A percentile compares a stretch with the other conserved stretches of the same genome.
Evolutionary conservation across 1,140 invertebrate species (phyloP).

Genomic region (Pemphigus obesinymphae): DNA sequence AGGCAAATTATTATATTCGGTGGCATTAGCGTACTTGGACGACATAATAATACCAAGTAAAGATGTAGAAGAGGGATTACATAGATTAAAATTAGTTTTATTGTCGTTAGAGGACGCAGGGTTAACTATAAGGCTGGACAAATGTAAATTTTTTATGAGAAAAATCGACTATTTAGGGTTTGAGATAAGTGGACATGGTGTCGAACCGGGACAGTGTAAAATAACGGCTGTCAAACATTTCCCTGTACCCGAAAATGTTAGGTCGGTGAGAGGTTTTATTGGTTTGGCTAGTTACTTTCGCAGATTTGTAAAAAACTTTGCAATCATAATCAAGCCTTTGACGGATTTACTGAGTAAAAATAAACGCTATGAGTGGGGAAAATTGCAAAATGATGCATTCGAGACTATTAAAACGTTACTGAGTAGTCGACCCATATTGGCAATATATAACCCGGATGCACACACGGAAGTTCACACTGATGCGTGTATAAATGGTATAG

Average conservation of each 20-base stretch:
- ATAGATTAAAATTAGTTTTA: constrained; percentile 45
- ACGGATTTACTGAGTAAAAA: background rate
- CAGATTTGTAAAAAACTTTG: constrained; percentile 47
- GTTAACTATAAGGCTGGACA: constrained; percentile 45
- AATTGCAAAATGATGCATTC: background rate
- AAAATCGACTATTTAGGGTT: constrained; percentile 49
- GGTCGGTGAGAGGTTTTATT: constrained; percentile 50
- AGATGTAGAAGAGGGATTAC: constrained; percentile 36
- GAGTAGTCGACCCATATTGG: background rate
- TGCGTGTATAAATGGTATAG: background rate
- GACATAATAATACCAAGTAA: constrained; percentile 15
- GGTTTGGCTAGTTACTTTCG: constrained; percentile 50
- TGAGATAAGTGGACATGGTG: constrained; percentile 47
- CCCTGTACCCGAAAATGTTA: constrained; percentile 49
- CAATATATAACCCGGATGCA: too few species aligned
- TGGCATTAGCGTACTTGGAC: constrained; percentile 43
- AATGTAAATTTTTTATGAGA: constrained; percentile 47
- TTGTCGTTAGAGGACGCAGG: constrained; percentile 39
- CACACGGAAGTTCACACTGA: too few species aligned
- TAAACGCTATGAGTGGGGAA: background rate
- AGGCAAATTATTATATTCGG: constrained; percentile 39
- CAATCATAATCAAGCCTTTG: background rate
- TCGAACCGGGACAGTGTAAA: constrained; percentile 48
- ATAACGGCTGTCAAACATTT: constrained; percentile 49
- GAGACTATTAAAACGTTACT: background rate